phyloP scores from a whole-genome alignment of 2,888 invertebrate species.

The Scaptomyza cyrtandrae region DNA sequence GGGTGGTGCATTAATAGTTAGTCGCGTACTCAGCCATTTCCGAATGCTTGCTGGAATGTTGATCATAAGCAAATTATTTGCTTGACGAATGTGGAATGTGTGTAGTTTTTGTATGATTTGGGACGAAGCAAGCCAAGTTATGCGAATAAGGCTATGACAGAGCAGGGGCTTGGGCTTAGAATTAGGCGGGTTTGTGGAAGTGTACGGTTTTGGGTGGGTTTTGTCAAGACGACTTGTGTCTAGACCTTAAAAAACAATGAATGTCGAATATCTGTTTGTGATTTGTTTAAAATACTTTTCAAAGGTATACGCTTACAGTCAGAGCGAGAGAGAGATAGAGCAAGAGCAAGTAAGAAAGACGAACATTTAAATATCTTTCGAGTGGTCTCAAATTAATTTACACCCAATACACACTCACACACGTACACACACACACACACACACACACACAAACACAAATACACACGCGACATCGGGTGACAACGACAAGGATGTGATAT shows the following conservation, averaged over 20 bases:
- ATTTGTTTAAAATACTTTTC: constrained; percentile 79
- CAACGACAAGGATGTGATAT: constrained; percentile 31
- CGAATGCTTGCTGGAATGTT: constrained; percentile 43
- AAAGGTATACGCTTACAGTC: constrained; percentile 24
- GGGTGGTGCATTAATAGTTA: constrained; percentile 10
- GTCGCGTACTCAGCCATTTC: constrained; percentile 5
- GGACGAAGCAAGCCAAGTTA: constrained; percentile 11
- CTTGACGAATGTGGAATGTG: constrained; percentile 55
- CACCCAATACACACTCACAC: constrained; percentile 61
- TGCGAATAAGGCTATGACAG: constrained; percentile 14
- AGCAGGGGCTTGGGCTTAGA: background rate
- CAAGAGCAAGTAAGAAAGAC: background rate
- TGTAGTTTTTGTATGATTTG: constrained; percentile 29
- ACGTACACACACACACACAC: constrained; percentile 9
- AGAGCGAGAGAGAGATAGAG: background rate
- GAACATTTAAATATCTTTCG: constrained; percentile 68
- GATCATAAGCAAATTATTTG: constrained; percentile 57
- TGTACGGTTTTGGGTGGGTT: constrained; percentile 21
- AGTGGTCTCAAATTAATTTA: constrained; percentile 74
- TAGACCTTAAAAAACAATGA: constrained; percentile 77
- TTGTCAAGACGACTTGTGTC: constrained; percentile 61
- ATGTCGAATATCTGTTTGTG: constrained; percentile 77
- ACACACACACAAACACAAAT: constrained; percentile 9
- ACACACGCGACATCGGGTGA: constrained; percentile 53
- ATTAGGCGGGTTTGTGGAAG: background rate